Conservation (phyloP, 2,888 invertebrate species). For the Drosophila neotestacea region DNA sequence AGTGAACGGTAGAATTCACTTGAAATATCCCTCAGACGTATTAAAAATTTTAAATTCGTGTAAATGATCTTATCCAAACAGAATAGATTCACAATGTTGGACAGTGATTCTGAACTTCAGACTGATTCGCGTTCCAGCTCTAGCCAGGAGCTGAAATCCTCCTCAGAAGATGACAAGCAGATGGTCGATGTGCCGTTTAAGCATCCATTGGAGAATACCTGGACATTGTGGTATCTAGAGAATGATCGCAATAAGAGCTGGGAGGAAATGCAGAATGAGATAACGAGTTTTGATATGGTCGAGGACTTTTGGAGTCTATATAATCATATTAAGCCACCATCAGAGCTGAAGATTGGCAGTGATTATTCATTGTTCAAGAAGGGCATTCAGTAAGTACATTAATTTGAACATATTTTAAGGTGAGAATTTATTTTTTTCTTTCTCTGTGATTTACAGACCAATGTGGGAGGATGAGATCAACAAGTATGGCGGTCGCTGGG, state of each 20-base stretch:
- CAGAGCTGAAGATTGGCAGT: constrained; percentile 90
- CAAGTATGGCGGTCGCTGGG: constrained; percentile 94
- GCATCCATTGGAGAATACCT: constrained; percentile 96
- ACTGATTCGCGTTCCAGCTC: constrained; percentile 42
- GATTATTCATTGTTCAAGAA: constrained; percentile 92
- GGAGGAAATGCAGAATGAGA: constrained; percentile 96
- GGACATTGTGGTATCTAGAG: constrained; percentile 99
- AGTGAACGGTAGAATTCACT: not conserved
- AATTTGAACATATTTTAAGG: not conserved
- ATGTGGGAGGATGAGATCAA: constrained; percentile 96
- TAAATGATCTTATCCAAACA: constrained; percentile 50
- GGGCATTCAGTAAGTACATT: constrained; percentile 83
- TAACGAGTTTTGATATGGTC: constrained; percentile 96
- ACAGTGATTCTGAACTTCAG: constrained; percentile 43
- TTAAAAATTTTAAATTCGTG: constrained; percentile 4
- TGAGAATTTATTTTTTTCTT: not conserved
- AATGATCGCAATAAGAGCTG: constrained; percentile 93
- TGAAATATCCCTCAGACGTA: not conserved
- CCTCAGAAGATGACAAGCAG: constrained; percentile 35
- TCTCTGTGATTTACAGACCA: constrained; percentile 86
- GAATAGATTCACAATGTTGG: constrained; percentile 45
- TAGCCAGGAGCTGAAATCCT: constrained; percentile 38
- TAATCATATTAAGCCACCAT: constrained; percentile 93
- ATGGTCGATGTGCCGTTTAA: constrained; percentile 86
- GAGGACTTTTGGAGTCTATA: constrained; percentile 99